These are phyloP conservation scores for Agrotis exclamationis DNA, from an alignment of 2,888 invertebrate species.

Conservation along the genomic window DNA sequence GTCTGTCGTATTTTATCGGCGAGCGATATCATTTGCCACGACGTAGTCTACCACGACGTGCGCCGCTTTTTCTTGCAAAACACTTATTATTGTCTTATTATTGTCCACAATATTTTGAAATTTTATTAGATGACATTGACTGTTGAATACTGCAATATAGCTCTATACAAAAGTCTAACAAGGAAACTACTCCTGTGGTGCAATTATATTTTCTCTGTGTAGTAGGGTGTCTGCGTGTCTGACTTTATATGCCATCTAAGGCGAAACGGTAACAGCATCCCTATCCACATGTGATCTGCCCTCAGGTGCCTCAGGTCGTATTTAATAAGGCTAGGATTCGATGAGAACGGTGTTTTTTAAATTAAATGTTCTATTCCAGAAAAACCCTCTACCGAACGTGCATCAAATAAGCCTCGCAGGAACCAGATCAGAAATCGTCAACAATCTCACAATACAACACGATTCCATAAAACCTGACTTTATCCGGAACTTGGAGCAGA, in stretches of 20 bases:
- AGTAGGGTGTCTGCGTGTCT: background rate
- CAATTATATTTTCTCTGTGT: background rate
- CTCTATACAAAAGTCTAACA: background rate
- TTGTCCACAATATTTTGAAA: background rate
- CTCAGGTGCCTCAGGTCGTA: background rate
- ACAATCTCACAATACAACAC: conserved; percentile 82
- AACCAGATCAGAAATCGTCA: conserved; percentile 86
- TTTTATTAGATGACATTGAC: conserved; percentile 1
- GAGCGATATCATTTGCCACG: conserved; percentile 30
- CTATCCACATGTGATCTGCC: no score
- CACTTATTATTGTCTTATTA: background rate
- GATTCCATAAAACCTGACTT: conserved; percentile 82
- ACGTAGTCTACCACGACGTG: conserved; percentile 26
- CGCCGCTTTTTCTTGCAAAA: conserved; percentile 11
- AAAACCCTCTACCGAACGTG: conserved; percentile 83
- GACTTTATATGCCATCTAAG: background rate
- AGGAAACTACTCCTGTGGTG: background rate
- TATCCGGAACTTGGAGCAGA: conserved; percentile 84
- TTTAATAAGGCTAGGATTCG: background rate
- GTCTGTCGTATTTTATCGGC: conserved; percentile 52
- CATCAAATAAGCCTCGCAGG: conserved; percentile 88
- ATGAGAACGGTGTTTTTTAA: background rate
- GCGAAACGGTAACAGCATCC: background rate
- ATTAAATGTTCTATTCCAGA: conserved; percentile 76
- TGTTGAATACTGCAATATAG: background rate